Evolutionary conservation across 2,888 invertebrate genomes (phyloP).

Genomic region (Bombylius major): DNA sequence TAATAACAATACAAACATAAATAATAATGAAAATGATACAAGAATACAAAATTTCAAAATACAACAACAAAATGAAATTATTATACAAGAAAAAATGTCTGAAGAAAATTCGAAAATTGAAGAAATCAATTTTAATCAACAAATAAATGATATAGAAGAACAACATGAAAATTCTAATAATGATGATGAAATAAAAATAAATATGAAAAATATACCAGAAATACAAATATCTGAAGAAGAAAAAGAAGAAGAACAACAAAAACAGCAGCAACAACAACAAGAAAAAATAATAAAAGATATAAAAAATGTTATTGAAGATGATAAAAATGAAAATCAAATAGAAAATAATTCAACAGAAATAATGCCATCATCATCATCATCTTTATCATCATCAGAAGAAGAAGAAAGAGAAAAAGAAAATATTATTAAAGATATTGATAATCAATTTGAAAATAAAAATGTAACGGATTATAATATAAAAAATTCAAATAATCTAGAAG

Average conservation of each 20-base stretch:
- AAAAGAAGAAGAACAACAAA: background rate
- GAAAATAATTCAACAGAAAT: no score
- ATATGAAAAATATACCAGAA: background rate
- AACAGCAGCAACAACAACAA: background rate
- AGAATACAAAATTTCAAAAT: background rate
- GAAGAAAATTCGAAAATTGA: no score
- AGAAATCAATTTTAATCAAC: constrained; percentile 1
- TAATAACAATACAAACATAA: background rate
- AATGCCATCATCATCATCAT: no score
- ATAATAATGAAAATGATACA: background rate
- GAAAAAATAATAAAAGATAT: no score
- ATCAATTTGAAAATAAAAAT: no score
- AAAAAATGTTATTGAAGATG: background rate
- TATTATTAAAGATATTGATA: no score
- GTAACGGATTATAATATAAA: no score
- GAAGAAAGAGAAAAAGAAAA: no score
- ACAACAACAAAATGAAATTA: background rate
- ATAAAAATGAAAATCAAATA: background rate
- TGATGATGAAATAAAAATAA: no score
- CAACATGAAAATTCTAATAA: background rate
- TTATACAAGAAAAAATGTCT: no score
- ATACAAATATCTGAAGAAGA: background rate
- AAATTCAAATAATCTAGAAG: no score
- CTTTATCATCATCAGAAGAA: no score
- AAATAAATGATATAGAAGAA: background rate